Base-by-base conservation (phyloP, 92 coral and sea anemone genomes). In the Parazoanthus swiftii region DNA sequence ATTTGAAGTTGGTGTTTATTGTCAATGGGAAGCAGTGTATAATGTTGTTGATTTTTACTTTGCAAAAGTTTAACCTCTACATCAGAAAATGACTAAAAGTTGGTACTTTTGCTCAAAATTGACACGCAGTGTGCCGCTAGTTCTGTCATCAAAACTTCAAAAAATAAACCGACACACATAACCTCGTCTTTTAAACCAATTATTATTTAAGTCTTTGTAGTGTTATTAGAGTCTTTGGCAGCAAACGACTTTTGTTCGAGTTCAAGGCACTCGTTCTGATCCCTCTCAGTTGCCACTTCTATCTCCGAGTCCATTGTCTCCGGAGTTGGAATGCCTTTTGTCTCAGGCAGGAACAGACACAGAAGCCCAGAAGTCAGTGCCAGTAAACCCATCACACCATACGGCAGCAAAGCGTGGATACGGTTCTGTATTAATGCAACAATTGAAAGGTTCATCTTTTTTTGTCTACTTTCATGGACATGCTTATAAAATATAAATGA, bases 391-490 rank as follows among this genome's bases (percentile, higher is more conserved):
- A 77, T 77, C 65, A 44, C 81, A 21, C 81, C 81, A 25, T 77
- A 77, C 59, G 81, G 81, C 81, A 77, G 81, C 81, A 77, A 77
- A 42, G 20, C 63, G 5, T 77, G 65, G 39, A 77, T 46, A 26
- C 81, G 81, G 65, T 77, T 77, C 81, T 77, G 56, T 35, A 77
- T 77, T 77, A 37, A 21, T 77, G 63, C 21, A 48, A 39, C 15
- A 77, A 37, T 74, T 74, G 78, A 15, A 74, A 9, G 37, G 21
- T 35, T 16, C 36, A 6, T 73, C 42, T 3, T 0, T 35, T 35
- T 38, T 73, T 9, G 18, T 36, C 25, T 23, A 68, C 10, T 68
- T 20, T 9, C 33, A 23, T n/a, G 2, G 29, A 70, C 42, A 39
- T 3, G 74, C 36, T n/a, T n/a, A 5, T 33, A 23, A n/a, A 70